Evolutionary conservation across 2,888 invertebrate genomes (phyloP).

Genomic region (Amphipoea oculea): DNA sequence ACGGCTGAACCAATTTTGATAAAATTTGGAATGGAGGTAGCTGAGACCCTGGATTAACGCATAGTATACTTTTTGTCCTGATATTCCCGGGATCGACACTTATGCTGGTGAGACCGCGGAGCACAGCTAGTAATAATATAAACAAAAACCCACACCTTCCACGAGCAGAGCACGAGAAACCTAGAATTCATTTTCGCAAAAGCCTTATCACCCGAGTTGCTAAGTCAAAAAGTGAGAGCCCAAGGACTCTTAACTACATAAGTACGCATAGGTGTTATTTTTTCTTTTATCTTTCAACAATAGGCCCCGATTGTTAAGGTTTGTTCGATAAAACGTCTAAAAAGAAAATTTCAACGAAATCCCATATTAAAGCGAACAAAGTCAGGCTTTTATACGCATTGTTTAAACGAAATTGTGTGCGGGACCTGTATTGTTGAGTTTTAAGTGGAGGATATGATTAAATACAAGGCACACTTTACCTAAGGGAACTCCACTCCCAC

Average conservation of each 20-base stretch:
- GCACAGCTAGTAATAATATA: too few relatives aligned
- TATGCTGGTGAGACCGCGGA: too few relatives aligned
- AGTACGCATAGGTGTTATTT: not conserved
- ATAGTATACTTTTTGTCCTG: too few relatives aligned
- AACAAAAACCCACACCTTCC: not conserved
- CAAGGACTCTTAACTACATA: not conserved
- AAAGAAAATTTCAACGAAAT: slow-evolving; percentile 41
- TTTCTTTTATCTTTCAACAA: slow-evolving; percentile 36
- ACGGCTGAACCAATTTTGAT: too few relatives aligned
- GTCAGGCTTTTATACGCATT: slow-evolving; percentile 16
- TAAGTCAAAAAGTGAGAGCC: not conserved
- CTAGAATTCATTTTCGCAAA: not conserved
- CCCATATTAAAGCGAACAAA: slow-evolving; percentile 22
- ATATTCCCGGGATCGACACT: too few relatives aligned
- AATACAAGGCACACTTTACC: slow-evolving; percentile 7
- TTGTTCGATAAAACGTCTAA: slow-evolving; percentile 24
- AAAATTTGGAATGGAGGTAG: too few relatives aligned
- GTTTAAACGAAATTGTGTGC: slow-evolving; percentile 29
- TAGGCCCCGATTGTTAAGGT: not conserved
- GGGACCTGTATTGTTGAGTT: slow-evolving; percentile 1
- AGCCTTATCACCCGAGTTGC: not conserved
- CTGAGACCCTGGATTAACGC: too few relatives aligned
- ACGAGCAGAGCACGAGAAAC: not conserved
- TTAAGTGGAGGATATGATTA: not conserved
- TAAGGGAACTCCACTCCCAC: not conserved